A percentile compares a stretch with the other conserved stretches of the same genome.
Conservation (phyloP, 2,113 vertebrate genomes). For the Irena cyanogastra region DNA sequence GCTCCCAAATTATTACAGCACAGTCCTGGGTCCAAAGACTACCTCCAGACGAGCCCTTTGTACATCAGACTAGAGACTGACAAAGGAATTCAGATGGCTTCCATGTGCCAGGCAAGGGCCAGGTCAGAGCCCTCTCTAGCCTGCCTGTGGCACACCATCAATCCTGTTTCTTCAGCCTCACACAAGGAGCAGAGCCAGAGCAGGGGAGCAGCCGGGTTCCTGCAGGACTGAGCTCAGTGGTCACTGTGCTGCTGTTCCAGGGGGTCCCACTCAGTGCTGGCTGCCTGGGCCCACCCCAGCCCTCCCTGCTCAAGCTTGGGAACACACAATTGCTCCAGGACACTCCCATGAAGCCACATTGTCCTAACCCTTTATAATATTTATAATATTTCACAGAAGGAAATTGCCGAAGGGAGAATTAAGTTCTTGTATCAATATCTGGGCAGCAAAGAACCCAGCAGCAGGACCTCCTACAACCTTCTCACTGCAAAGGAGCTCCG, state of each 20-base stretch:
- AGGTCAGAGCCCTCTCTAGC: background rate
- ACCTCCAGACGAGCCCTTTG: background rate
- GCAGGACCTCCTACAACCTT: background rate
- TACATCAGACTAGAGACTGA: background rate
- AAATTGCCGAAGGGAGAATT: background rate
- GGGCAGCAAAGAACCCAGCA: background rate
- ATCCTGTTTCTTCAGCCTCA: background rate
- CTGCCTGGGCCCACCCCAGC: background rate
- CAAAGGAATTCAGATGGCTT: background rate
- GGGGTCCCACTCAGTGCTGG: background rate
- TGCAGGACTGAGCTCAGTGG: background rate
- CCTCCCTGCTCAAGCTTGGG: background rate
- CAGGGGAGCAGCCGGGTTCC: fast-evolving
- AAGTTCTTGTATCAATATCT: background rate
- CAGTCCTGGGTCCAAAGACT: background rate
- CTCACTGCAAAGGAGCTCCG: background rate
- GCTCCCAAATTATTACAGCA: background rate
- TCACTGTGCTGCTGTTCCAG: fast-evolving
- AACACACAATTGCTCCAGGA: background rate
- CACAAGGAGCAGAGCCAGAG: background rate
- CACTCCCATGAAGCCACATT: background rate
- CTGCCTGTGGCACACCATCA: background rate
- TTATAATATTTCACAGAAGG: background rate
- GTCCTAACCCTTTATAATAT: background rate
- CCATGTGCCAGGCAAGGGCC: background rate